These are phyloP conservation scores for Tanytarsus gracilentus DNA, from an alignment of 2,888 invertebrate genomes.

Conservation along the genomic window DNA sequence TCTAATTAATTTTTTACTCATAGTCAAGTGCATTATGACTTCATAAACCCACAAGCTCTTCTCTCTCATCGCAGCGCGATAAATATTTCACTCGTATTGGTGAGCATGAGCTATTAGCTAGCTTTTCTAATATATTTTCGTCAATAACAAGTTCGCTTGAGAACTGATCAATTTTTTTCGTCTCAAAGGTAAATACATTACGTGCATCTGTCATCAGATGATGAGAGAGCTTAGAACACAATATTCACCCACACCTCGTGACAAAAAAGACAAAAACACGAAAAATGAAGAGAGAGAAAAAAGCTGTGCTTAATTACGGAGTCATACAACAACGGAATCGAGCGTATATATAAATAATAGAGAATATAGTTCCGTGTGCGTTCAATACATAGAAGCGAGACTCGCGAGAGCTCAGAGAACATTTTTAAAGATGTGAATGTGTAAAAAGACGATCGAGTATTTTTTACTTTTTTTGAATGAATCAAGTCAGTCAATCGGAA, in stretches of 20 bases:
- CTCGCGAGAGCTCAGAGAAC: background rate
- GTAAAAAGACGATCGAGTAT: background rate
- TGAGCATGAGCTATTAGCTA: too few species aligned
- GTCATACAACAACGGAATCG: background rate
- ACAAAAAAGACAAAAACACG: background rate
- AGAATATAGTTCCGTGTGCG: background rate
- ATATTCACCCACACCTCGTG: conserved; percentile 13
- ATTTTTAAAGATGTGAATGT: conserved; percentile 10
- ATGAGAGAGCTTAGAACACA: background rate
- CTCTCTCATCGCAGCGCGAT: too few species aligned
- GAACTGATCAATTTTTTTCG: background rate
- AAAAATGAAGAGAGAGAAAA: background rate
- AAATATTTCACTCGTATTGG: too few species aligned
- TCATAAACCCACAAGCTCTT: too few species aligned
- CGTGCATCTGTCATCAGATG: background rate
- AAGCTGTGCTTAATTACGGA: background rate
- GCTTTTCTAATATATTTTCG: too few species aligned
- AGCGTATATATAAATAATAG: background rate
- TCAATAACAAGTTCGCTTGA: too few species aligned
- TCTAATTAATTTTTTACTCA: too few species aligned
- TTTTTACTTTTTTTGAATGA: background rate
- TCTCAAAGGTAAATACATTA: background rate
- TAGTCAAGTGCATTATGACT: too few species aligned
- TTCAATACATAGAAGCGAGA: background rate
- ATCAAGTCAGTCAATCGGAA: conserved; percentile 10